phyloP scores from a whole-genome alignment of 2,113 vertebrate genomes.

The Pholis gunnellus region DNA sequence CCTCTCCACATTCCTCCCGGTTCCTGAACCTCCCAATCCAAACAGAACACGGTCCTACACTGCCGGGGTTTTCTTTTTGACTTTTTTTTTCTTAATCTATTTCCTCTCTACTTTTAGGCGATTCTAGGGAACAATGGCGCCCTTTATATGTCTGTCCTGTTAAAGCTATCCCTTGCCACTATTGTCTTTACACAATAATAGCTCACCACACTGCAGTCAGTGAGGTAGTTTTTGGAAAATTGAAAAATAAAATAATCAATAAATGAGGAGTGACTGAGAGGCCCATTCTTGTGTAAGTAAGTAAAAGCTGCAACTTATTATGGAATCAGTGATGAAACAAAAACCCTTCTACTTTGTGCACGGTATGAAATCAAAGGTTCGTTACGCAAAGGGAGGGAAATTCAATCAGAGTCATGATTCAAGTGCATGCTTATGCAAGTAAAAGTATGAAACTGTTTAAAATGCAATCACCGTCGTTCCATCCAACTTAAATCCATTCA shows the following conservation, averaged over 20 bases:
- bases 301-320: constrained; percentile 41
- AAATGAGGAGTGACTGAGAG: constrained; percentile 5
- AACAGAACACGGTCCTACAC: constrained; percentile 78
- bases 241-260: constrained; percentile 44
- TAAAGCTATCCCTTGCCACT: constrained; percentile 52
- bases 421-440: constrained; percentile 11
- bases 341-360: background rate
- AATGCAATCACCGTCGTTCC: constrained; percentile 43
- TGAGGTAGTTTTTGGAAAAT: constrained; percentile 42
- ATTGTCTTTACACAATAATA: constrained; percentile 67
- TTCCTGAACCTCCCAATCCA: constrained; percentile 84
- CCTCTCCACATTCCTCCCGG: constrained; percentile 79
- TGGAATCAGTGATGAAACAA: constrained; percentile 28
- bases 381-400: constrained; percentile 22
- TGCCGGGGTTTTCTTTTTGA: constrained; percentile 75
- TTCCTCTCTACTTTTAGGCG: constrained; percentile 76
- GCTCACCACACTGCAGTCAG: constrained; percentile 43
- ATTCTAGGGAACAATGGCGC: constrained; percentile 74
- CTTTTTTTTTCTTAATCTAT: constrained; percentile 72
- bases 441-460: constrained; percentile 40
- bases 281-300: constrained; percentile 6
- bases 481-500: constrained; percentile 55
- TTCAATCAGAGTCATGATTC: constrained; percentile 22
- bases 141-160: constrained; percentile 67
- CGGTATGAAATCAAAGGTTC: constrained; percentile 24